phyloP scores from a whole-genome alignment of 2,113 vertebrate species.

The Sceloporus tristichus region DNA sequence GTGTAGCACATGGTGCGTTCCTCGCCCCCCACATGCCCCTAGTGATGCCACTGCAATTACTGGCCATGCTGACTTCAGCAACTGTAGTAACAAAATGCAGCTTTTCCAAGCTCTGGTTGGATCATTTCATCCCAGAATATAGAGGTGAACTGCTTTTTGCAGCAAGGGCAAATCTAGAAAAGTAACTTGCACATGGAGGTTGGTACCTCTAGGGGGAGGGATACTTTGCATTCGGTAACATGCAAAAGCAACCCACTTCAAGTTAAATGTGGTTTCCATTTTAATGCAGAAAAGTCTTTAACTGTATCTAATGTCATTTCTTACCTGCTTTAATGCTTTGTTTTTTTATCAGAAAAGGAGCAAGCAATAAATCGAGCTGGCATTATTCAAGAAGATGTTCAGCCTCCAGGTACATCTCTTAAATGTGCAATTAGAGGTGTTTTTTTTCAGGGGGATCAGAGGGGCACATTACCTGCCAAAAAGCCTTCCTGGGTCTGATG shows the following conservation, averaged over 20 bases:
- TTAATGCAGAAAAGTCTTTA: conserved; percentile 2
- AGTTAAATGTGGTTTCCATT: background rate
- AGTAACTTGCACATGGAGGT: no score
- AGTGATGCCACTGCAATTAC: no score
- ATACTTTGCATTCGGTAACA: background rate
- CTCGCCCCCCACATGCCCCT: no score
- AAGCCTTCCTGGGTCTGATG: background rate
- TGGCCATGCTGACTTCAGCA: no score
- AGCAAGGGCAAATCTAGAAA: no score
- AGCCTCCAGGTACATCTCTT: conserved; percentile 80
- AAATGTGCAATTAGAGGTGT: no score
- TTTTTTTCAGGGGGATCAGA: background rate
- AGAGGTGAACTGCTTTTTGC: no score
- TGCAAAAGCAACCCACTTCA: background rate
- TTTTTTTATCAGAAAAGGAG: conserved; percentile 73
- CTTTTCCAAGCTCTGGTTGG: no score
- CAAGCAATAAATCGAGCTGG: conserved; percentile 80
- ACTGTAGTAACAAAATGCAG: no score
- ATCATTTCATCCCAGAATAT: no score
- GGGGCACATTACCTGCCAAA: background rate
- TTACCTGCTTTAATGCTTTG: conserved; percentile 65
- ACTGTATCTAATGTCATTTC: background rate
- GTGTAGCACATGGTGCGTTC: no score
- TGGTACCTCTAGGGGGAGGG: no score
- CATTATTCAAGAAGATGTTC: conserved; percentile 81